phyloP scores from a whole-genome alignment of 1,140 invertebrate species.

The Hylaeus anthracinus region DNA sequence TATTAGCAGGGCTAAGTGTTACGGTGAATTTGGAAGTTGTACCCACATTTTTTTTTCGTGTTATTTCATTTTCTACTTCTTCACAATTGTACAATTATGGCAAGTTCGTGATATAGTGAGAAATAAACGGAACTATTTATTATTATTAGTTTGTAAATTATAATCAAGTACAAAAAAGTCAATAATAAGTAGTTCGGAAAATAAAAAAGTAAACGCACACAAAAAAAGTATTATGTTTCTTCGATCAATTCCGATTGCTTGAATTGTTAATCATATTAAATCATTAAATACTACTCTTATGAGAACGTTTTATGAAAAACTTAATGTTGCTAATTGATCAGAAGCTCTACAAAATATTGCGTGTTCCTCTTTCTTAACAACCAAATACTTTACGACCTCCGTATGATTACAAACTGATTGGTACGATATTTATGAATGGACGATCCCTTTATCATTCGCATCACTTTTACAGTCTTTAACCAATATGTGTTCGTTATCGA shows the following conservation, averaged over 20 bases:
- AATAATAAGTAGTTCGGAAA: conserved; percentile 29
- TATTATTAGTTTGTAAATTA: conserved; percentile 56
- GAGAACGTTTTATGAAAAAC: conserved; percentile 4
- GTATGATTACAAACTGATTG: conserved; percentile 37
- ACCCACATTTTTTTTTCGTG: conserved; percentile 56
- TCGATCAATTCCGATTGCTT: conserved; percentile 54
- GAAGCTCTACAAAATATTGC: conserved; percentile 29
- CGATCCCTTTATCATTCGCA: conserved; percentile 24
- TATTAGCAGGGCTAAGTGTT: conserved; percentile 75
- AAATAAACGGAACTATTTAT: conserved; percentile 47
- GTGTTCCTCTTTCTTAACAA: conserved; percentile 10
- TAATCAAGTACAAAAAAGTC: conserved; percentile 26
- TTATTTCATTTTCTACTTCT: conserved; percentile 15
- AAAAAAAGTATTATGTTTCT: conserved; percentile 34
- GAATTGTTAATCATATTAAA: conserved; percentile 32
- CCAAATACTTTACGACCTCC: conserved; percentile 28
- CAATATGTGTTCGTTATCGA: conserved; percentile 46
- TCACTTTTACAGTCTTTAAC: conserved; percentile 56
- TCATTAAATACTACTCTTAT: conserved; percentile 31
- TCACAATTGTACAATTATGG: conserved; percentile 40
- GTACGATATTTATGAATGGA: conserved; percentile 43
- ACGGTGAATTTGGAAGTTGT: conserved; percentile 69
- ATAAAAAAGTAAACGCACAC: conserved; percentile 35
- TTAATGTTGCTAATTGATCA: conserved; percentile 34
- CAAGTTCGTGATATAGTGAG: conserved; percentile 30